Conservation (phyloP, 2,113 vertebrate genomes). For the Aptenodytes forsteri region DNA sequence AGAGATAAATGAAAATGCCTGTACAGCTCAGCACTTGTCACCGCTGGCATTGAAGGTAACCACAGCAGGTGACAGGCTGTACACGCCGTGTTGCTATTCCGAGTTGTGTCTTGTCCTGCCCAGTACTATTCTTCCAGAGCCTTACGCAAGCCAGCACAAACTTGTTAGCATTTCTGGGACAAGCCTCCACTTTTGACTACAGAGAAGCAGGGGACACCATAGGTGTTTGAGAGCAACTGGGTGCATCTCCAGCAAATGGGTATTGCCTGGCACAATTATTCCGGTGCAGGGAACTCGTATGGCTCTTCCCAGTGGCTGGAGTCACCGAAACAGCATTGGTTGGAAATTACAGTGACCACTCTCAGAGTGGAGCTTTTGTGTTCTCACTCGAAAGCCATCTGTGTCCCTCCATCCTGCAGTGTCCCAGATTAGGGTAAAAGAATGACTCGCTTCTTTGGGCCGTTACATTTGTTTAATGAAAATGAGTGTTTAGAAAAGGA, state of each 20-base stretch:
- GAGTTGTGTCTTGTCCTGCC: background rate
- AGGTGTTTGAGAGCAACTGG: conserved; percentile 25
- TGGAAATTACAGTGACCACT: background rate
- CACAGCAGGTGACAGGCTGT: background rate
- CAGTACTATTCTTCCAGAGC: background rate
- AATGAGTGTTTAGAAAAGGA: background rate
- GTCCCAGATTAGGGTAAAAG: background rate
- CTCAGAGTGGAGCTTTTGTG: background rate
- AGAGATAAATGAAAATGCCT: background rate
- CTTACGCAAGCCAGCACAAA: background rate
- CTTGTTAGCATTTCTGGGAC: background rate
- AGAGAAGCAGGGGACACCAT: background rate
- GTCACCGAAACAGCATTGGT: background rate
- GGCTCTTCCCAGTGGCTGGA: background rate
- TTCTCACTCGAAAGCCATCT: background rate
- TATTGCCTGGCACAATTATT: background rate
- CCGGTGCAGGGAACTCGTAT: background rate
- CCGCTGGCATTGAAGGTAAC: conserved; percentile 1
- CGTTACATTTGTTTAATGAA: background rate
- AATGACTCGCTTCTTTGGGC: background rate
- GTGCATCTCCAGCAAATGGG: background rate
- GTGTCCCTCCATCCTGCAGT: background rate
- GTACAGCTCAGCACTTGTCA: background rate
- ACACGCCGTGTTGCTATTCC: background rate
- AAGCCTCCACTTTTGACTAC: background rate